These are phyloP conservation scores for Limnephilus marmoratus DNA, from an alignment of 2,888 invertebrate genomes.

Conservation along the genomic window DNA sequence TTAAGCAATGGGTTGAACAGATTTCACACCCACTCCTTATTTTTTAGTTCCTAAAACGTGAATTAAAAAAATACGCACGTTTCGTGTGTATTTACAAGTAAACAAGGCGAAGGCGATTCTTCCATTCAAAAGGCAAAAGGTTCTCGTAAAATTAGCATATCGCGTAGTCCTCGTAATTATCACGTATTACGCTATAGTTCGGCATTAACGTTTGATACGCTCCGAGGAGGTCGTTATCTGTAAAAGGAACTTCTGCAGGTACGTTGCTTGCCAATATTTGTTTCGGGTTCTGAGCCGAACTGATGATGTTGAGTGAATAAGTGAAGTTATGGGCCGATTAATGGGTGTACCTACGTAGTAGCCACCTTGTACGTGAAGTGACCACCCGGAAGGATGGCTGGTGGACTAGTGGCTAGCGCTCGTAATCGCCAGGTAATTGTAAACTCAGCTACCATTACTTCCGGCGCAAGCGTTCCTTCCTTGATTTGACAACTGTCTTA, in stretches of 20 bases:
- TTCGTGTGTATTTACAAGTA: conserved; percentile 25
- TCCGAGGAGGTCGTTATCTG: background rate
- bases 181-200: conserved; percentile 19
- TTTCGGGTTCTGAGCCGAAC: background rate
- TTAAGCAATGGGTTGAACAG: background rate
- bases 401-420: background rate
- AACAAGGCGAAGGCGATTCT: conserved; percentile 12
- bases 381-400: conserved; percentile 22
- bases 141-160: conserved; percentile 40
- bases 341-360: background rate
- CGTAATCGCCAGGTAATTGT: background rate
- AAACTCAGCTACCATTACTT: background rate
- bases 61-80: conserved; percentile 32
- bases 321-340: background rate
- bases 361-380: background rate
- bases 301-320: conserved; percentile 3
- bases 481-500: no score
- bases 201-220: background rate
- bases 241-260: background rate
- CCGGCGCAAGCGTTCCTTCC: conserved; percentile 12
- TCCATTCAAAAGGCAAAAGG: conserved; percentile 36
- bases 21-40: no score
- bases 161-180: conserved; percentile 21
- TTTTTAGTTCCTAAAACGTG: background rate
- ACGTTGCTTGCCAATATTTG: background rate